Percentiles rank a stretch among this genome's conserved stretches.
Evolutionary conservation across 2,113 vertebrate species (phyloP).

Genomic region (Hippopotamus amphibius): DNA sequence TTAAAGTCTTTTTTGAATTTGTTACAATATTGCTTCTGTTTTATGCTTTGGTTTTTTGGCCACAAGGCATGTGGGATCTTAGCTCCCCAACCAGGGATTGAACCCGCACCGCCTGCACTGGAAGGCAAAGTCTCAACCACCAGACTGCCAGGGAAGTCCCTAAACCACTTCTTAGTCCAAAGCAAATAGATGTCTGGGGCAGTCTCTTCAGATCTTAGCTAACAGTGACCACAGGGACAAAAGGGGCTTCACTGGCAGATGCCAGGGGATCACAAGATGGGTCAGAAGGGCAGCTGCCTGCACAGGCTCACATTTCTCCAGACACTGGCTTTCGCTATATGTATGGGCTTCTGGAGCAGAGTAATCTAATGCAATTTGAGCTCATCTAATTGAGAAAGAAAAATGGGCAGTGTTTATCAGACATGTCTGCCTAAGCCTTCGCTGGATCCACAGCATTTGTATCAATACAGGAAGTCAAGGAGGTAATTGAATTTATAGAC

Average conservation of each 20-base stretch:
- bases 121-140: not conserved
- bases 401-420: constrained; percentile 87
- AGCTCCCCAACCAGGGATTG: not conserved
- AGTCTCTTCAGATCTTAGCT: constrained; percentile 61
- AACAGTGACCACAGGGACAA: constrained; percentile 68
- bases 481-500: constrained; percentile 92
- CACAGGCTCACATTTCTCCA: constrained; percentile 82
- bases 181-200: constrained; percentile 51
- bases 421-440: constrained; percentile 86
- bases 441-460: constrained; percentile 88
- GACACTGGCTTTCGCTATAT: constrained; percentile 90
- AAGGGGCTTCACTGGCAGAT: constrained; percentile 66
- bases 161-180: not conserved
- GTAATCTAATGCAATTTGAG: constrained; percentile 93
- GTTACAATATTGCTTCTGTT: too few relatives aligned
- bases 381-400: constrained; percentile 92
- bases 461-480: constrained; percentile 93
- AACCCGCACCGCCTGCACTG: not conserved
- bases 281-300: constrained; percentile 85
- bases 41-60: too few relatives aligned
- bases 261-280: constrained; percentile 81
- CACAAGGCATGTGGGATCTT: not conserved
- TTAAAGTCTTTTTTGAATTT: too few relatives aligned
- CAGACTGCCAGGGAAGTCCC: not conserved
- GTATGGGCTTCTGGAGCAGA: constrained; percentile 91